phyloP scores from a whole-genome alignment of 2,888 invertebrate species.

The Catocala fraxini region DNA sequence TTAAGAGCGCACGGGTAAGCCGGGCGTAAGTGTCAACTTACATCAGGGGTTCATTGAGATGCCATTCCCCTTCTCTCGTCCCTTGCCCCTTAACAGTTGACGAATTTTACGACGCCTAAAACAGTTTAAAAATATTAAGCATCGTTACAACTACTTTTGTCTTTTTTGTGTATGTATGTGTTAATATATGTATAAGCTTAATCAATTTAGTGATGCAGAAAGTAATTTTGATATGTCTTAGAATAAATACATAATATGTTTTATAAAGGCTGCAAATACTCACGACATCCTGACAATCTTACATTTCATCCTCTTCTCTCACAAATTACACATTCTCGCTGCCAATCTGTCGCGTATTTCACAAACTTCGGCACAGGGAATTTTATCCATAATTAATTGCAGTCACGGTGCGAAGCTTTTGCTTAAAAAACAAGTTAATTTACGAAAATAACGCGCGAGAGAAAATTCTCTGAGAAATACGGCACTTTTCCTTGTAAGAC shows the following conservation, averaged over 20 bases:
- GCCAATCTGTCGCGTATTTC: slow-evolving; percentile 9
- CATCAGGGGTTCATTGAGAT: no score
- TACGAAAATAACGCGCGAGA: slow-evolving; percentile 1
- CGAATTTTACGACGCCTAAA: no score
- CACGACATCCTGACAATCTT: neutral
- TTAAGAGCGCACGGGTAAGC: no score
- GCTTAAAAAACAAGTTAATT: slow-evolving; percentile 18
- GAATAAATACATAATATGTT: neutral
- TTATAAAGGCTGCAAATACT: neutral
- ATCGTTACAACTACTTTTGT: no score
- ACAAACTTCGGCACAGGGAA: slow-evolving; percentile 6
- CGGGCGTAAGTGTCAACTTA: no score
- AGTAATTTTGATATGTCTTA: no score
- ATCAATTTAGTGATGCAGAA: no score
- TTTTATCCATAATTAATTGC: slow-evolving; percentile 16
- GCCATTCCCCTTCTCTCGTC: no score
- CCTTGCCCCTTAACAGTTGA: no score
- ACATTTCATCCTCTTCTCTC: neutral
- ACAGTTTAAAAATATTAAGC: no score
- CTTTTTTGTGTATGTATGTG: no score
- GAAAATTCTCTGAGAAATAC: slow-evolving; percentile 1
- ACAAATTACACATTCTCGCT: slow-evolving; percentile 9
- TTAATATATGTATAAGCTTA: no score
- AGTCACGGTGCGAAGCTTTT: slow-evolving; percentile 6
- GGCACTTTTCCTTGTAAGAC: neutral